Percentiles rank a stretch among this genome's conserved stretches.
Conservation (phyloP, 2,113 vertebrate genomes). For the Pseudopipra pipra region DNA sequence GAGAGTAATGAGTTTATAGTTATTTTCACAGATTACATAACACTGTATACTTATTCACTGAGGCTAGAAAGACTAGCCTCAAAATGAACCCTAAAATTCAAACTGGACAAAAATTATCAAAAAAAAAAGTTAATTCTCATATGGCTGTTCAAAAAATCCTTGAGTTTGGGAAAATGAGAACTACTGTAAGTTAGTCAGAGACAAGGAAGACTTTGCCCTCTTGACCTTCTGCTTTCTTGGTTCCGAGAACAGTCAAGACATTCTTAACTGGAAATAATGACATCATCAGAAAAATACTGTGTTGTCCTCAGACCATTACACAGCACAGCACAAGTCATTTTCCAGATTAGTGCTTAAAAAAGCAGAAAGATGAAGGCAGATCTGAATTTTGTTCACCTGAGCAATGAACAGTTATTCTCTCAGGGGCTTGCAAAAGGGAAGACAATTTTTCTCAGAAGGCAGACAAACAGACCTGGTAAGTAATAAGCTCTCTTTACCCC, state of each 20-base stretch:
- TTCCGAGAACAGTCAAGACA: neutral
- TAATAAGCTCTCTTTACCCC: neutral
- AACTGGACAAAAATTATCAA: neutral
- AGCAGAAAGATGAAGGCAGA: neutral
- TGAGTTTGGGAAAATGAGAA: neutral
- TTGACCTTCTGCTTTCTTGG: neutral
- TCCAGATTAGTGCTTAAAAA: neutral
- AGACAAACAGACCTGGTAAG: neutral
- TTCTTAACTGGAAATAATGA: neutral
- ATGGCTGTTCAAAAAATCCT: neutral
- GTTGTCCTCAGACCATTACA: neutral
- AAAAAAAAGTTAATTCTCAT: neutral
- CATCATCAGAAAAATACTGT: neutral
- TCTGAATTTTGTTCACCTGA: neutral
- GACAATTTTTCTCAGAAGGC: neutral
- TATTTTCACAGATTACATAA: neutral
- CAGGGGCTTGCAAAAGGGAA: neutral
- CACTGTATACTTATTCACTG: neutral
- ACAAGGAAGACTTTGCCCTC: neutral
- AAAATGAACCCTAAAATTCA: neutral
- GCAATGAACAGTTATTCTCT: neutral
- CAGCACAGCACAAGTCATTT: neutral
- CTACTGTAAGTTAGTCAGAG: neutral
- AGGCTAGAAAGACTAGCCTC: neutral
- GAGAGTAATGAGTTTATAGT: neutral